Conservation (phyloP, 2,888 invertebrate species). For the Smittia sp. region DNA sequence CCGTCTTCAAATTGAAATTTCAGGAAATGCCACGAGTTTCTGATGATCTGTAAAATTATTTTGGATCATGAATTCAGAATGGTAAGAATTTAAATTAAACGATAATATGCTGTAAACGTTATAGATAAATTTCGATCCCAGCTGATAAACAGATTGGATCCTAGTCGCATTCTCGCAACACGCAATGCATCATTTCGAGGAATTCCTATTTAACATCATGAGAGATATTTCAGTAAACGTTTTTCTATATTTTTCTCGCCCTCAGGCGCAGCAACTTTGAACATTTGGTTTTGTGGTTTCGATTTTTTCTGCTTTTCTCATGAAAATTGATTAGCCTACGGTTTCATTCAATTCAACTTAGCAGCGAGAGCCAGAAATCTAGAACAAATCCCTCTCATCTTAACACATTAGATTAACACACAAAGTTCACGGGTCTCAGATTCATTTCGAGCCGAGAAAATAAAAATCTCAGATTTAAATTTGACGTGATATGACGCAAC, state of each 20-base stretch:
- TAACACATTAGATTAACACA: conserved; percentile 24
- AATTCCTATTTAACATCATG: neutral
- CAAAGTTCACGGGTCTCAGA: conserved; percentile 17
- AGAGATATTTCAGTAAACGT: no score
- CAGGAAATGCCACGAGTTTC: neutral
- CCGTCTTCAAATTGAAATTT: neutral
- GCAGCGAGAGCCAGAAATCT: neutral
- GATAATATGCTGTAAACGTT: conserved; percentile 3
- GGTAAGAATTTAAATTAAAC: neutral
- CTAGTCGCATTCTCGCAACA: neutral
- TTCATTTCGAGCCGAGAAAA: neutral
- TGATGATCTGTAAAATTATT: conserved; percentile 2
- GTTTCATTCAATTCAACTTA: neutral
- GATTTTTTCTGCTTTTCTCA: conserved; percentile 14
- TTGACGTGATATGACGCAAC: conserved; percentile 22
- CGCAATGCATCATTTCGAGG: neutral
- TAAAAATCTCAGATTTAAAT: conserved; percentile 17
- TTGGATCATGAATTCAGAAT: neutral
- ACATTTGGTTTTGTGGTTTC: conserved; percentile 17
- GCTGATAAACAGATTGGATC: conserved; percentile 1
- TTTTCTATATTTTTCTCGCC: neutral
- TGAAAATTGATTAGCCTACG: conserved; percentile 22
- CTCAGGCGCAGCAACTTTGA: neutral
- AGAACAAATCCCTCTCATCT: neutral
- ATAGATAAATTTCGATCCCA: neutral